Evolutionary conservation across 2,888 invertebrate genomes (phyloP), one percentile per base, ranked within the genome.

Genomic region (Slavum lentiscoides): DNA sequence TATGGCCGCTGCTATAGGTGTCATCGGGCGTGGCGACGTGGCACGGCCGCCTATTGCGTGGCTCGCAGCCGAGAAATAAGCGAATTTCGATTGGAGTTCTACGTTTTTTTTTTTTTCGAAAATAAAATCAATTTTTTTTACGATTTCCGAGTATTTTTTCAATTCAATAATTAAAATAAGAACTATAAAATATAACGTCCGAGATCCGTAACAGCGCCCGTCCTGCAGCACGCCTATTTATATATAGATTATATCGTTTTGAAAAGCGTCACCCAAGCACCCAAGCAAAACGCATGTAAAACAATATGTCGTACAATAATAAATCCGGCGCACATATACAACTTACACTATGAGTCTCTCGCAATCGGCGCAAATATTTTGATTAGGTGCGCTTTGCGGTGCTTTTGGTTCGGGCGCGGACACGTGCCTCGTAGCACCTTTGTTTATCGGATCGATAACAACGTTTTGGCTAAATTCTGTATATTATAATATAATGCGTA

Each of bases 271-370:
- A 59, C 75, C 55, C 55, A 80, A 80, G 80, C 80, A 80, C 49
- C 69, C 80, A 80, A 80, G 80, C 80, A 72, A 55, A 49, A 55
- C 30, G 30, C 30, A 13, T 7, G 19, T 17, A 62, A 64, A 8
- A 62, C 61, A 69, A 55, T 39, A 64, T 55, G 43, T 66, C n/a
- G 30, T 30, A 30, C 4, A 30, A 30, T 30, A 30, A 30, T 2
- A 2, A 30, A 30, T 1, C 4, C 30, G 30, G 9, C 3, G 19
- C 30, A 37, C 43, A 58, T 74, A n/a, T n/a, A n/a, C n/a, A 86
- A 93, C 96, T 95, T 93, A 98, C 97, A 96, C 94, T 89, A 98
- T 97, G 86, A 97, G 92, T 86, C 97, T 92, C 88, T 97, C 97
- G 90, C 98, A 98, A 87, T 96, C 96, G 85, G 94, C 94, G 90